phyloP scores from a whole-genome alignment of 2,888 invertebrate genomes.

The Sisyra terminalis region DNA sequence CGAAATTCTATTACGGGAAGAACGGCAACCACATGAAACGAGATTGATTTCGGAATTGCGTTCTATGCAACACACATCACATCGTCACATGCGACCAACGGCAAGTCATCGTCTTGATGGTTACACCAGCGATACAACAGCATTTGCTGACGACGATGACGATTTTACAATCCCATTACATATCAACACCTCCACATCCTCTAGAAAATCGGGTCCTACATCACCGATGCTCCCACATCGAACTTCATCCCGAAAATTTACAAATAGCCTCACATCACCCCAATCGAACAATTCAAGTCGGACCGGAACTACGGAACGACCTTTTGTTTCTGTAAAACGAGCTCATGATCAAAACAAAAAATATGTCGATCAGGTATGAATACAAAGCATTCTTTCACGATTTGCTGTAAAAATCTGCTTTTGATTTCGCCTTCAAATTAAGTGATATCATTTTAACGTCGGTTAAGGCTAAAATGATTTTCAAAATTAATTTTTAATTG shows the following conservation, averaged over 20 bases:
- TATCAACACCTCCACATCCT: slow-evolving; percentile 35
- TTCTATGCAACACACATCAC: slow-evolving; percentile 12
- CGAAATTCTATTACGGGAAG: slow-evolving; percentile 55
- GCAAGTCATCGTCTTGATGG: slow-evolving; percentile 45
- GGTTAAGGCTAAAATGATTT: no score
- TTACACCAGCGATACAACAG: slow-evolving; percentile 63
- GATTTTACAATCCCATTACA: slow-evolving; percentile 53
- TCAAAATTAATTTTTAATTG: no score
- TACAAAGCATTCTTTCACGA: no score
- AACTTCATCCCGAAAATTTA: slow-evolving; percentile 28
- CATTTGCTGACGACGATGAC: slow-evolving; percentile 60
- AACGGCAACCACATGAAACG: slow-evolving; percentile 52
- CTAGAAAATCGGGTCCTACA: slow-evolving; percentile 19
- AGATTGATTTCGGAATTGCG: slow-evolving; percentile 39
- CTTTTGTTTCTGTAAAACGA: slow-evolving; percentile 43
- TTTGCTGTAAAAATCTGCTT: no score
- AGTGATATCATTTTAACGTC: no score
- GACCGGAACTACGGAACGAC: slow-evolving; percentile 37
- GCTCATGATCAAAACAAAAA: slow-evolving; percentile 28
- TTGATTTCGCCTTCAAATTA: no score
- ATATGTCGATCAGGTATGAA: not conserved
- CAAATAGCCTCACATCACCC: slow-evolving; percentile 22
- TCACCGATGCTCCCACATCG: slow-evolving; percentile 32
- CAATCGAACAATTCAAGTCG: slow-evolving; percentile 14
- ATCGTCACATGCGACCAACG: slow-evolving; percentile 23